phyloP scores from a whole-genome alignment of 2,113 vertebrate species.

The Chaetura pelagica region DNA sequence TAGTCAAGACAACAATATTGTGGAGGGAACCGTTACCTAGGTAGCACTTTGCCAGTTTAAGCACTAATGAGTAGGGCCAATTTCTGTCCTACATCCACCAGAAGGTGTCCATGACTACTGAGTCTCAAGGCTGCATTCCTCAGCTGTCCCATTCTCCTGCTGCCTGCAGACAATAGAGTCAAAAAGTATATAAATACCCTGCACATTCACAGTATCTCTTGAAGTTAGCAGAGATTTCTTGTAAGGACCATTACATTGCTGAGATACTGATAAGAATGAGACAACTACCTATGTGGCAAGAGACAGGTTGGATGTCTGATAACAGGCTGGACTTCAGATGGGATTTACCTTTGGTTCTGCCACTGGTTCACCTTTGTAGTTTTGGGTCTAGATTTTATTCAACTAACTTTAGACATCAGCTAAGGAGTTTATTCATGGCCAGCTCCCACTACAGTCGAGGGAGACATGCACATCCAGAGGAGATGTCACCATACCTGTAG shows the following conservation, averaged over 20 bases:
- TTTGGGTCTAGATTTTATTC: not conserved
- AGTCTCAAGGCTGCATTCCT: not conserved
- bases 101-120: not conserved
- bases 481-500: not conserved
- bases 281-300: fast-evolving
- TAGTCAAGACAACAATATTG: constrained; percentile 56
- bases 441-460: not conserved
- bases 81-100: not conserved
- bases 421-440: not conserved
- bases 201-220: not conserved
- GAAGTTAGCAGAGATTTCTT: not conserved
- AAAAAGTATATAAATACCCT: fast-evolving
- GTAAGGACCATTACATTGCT: fast-evolving
- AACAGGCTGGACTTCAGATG: not conserved
- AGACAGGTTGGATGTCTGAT: not conserved
- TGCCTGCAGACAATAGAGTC: not conserved
- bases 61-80: not conserved
- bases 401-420: not conserved
- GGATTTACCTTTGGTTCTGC: not conserved
- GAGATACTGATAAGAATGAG: not conserved
- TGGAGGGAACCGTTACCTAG: constrained; percentile 56
- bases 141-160: not conserved
- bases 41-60: constrained; percentile 22
- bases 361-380: not conserved
- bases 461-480: not conserved